A percentile compares a stretch with the other conserved stretches of the same genome.
These are phyloP conservation scores for Taxidea taxus DNA, from an alignment of 2,113 vertebrate genomes.

Conservation along the genomic window DNA sequence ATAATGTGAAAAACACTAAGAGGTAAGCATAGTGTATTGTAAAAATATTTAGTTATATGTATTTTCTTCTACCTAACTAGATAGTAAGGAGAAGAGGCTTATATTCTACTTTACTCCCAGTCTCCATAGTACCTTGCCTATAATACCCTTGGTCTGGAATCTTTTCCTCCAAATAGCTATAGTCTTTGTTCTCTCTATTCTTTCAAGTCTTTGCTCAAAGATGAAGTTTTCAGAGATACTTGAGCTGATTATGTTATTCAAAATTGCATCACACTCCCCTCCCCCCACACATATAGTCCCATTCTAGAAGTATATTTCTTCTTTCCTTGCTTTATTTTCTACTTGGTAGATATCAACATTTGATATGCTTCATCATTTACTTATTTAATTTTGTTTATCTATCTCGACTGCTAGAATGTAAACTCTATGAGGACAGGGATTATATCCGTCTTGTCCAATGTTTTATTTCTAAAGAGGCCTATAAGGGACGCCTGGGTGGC, in stretches of 20 bases:
- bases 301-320: neutral
- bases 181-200: neutral
- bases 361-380: neutral
- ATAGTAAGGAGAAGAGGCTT: neutral
- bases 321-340: neutral
- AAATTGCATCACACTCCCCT: neutral
- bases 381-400: neutral
- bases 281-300: neutral
- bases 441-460: neutral
- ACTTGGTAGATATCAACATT: neutral
- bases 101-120: neutral
- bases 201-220: conserved; percentile 10
- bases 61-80: neutral
- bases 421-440: neutral
- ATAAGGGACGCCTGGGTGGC: too few relatives aligned
- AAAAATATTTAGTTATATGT: neutral
- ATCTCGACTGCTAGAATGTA: neutral
- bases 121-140: neutral
- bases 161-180: neutral
- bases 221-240: neutral
- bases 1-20: neutral
- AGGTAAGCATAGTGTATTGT: neutral
- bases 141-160: neutral
- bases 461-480: neutral
- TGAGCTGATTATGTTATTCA: neutral